These are phyloP conservation scores for Cecropterus lyciades DNA, from an alignment of 1,140 invertebrate species.

Conservation along the genomic window DNA sequence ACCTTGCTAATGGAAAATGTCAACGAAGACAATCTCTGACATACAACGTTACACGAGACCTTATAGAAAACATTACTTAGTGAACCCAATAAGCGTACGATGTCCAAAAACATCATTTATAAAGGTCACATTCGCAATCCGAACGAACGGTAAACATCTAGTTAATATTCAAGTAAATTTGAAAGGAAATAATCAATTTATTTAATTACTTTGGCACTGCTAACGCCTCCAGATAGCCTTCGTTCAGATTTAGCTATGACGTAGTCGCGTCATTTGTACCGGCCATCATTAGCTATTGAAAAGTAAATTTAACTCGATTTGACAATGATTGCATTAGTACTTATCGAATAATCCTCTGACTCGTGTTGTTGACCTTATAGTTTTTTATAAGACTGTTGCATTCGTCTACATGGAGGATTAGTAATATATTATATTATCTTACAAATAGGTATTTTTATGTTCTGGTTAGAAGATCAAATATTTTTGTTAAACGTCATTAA, in stretches of 20 bases:
- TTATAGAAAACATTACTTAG: conserved; percentile 36
- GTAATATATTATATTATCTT: no score
- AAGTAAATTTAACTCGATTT: conserved; percentile 60
- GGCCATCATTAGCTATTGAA: conserved; percentile 59
- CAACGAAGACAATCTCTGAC: conserved; percentile 51
- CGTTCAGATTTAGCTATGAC: conserved; percentile 76
- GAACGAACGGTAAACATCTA: conserved; percentile 25
- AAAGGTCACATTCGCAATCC: conserved; percentile 1
- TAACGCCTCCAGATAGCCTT: conserved; percentile 77
- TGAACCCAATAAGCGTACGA: neutral
- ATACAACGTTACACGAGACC: conserved; percentile 40
- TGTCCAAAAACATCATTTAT: neutral
- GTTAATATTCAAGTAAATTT: conserved; percentile 52
- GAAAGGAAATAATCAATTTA: conserved; percentile 79
- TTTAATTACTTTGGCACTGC: conserved; percentile 70
- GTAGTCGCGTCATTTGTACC: conserved; percentile 57
- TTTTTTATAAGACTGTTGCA: no score
- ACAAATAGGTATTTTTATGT: no score
- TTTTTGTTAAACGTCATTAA: no score
- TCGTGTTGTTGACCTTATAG: no score
- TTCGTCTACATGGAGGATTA: no score
- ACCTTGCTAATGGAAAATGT: conserved; percentile 69
- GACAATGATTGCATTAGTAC: conserved; percentile 63
- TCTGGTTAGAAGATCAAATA: no score
- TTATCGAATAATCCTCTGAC: neutral